Conservation (phyloP, 2,888 invertebrate species). For the Xanthorhoe spadicearia region DNA sequence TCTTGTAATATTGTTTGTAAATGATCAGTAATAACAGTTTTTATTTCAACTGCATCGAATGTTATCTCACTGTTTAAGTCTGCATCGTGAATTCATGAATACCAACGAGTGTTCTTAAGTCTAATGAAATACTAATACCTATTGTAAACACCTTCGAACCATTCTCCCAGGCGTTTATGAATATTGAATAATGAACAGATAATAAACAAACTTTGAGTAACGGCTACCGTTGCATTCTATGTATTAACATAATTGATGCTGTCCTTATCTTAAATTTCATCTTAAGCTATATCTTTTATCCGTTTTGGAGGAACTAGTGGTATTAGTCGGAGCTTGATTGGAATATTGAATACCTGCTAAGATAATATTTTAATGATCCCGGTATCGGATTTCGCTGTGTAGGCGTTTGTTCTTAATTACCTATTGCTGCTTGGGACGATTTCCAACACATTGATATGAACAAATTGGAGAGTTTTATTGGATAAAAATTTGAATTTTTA, state of each 20-base stretch:
- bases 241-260: slow-evolving; percentile 45
- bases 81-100: slow-evolving; percentile 35
- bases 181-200: slow-evolving; percentile 42
- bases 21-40: not conserved
- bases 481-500: not conserved
- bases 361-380: slow-evolving; percentile 37
- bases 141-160: slow-evolving; percentile 39
- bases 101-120: slow-evolving; percentile 32
- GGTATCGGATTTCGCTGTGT: slow-evolving; percentile 34
- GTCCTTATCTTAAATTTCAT: slow-evolving; percentile 45
- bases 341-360: slow-evolving; percentile 37
- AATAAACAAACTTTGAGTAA: slow-evolving; percentile 46
- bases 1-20: not conserved
- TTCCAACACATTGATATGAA: slow-evolving; percentile 15
- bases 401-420: slow-evolving; percentile 31
- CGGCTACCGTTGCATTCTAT: slow-evolving; percentile 45
- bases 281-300: slow-evolving; percentile 34
- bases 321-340: slow-evolving; percentile 34
- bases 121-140: slow-evolving; percentile 42
- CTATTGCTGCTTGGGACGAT: slow-evolving; percentile 7
- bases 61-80: slow-evolving; percentile 17
- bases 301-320: slow-evolving; percentile 29
- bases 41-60: slow-evolving; percentile 13
- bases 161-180: slow-evolving; percentile 47
- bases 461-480: not conserved